These are phyloP conservation scores for Mallateleia sp. DNA, from an alignment of 2,888 invertebrate species.

Conservation along the genomic window DNA sequence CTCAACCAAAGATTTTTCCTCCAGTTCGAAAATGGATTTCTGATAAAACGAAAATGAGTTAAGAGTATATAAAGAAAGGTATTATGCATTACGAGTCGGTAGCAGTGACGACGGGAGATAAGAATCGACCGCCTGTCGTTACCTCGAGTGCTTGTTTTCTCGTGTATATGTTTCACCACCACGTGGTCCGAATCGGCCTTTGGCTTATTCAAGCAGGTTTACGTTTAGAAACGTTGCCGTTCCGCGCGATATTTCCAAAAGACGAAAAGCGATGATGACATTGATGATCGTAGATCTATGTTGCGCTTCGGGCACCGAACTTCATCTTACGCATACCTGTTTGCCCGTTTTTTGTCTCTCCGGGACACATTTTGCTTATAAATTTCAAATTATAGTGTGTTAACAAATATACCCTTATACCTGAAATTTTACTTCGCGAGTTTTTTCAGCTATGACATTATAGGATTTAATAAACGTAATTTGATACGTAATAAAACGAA, in stretches of 20 bases:
- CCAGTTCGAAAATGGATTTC: too few species aligned
- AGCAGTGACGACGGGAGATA: constrained; percentile 76
- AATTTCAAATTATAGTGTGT: constrained; percentile 3
- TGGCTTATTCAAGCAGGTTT: constrained; percentile 69
- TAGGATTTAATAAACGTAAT: neutral
- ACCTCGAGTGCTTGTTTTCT: constrained; percentile 74
- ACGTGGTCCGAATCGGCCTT: constrained; percentile 67
- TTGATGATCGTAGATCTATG: constrained; percentile 55
- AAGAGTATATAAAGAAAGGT: constrained; percentile 44
- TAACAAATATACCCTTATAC: neutral
- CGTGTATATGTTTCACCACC: constrained; percentile 64
- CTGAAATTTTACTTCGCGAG: neutral
- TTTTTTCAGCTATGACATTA: too few species aligned
- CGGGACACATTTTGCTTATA: neutral
- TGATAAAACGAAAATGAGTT: constrained; percentile 36
- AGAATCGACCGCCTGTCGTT: constrained; percentile 75
- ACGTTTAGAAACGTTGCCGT: constrained; percentile 42
- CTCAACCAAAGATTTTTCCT: too few species aligned
- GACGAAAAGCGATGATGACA: constrained; percentile 63
- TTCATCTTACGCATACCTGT: constrained; percentile 14
- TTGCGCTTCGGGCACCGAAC: constrained; percentile 27
- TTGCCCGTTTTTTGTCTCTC: neutral
- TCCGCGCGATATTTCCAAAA: constrained; percentile 51
- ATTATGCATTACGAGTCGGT: constrained; percentile 74
- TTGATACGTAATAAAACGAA: neutral